phyloP scores from a whole-genome alignment of 2,888 invertebrate species.

The Limulus polyphemus region DNA sequence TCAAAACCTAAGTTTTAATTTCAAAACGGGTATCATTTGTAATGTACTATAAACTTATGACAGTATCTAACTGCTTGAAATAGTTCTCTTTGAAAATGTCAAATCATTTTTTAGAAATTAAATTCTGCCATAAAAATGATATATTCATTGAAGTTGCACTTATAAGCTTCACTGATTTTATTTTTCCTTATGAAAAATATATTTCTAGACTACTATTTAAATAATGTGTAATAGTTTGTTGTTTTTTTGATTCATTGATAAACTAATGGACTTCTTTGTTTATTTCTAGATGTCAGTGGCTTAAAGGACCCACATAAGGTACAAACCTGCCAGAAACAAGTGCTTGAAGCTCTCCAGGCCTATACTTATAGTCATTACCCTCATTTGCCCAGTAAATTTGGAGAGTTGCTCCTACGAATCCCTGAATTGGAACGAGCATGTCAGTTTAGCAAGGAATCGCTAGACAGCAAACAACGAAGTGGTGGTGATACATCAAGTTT shows the following conservation, averaged over 20 bases:
- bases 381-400: conserved; percentile 84
- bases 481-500: conserved; percentile 82
- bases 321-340: conserved; percentile 81
- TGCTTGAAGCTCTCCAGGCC: conserved; percentile 75
- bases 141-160: too few relatives aligned
- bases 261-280: too few relatives aligned
- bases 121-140: too few relatives aligned
- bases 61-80: too few relatives aligned
- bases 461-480: conserved; percentile 66
- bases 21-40: too few relatives aligned
- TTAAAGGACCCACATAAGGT: conserved; percentile 82
- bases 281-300: conserved; percentile 64
- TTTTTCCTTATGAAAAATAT: too few relatives aligned
- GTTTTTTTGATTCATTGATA: conserved; percentile 23
- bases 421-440: conserved; percentile 89
- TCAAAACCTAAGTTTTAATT: too few relatives aligned
- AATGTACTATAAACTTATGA: too few relatives aligned
- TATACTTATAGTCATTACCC: conserved; percentile 84
- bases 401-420: conserved; percentile 77
- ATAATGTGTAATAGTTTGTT: conserved; percentile 2
- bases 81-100: too few relatives aligned
- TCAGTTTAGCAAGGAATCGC: conserved; percentile 86
- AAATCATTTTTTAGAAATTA: too few relatives aligned
- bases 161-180: too few relatives aligned
- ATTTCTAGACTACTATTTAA: too few relatives aligned